phyloP scores from a whole-genome alignment of 1,140 invertebrate species.

The Glossosoma conforme region DNA sequence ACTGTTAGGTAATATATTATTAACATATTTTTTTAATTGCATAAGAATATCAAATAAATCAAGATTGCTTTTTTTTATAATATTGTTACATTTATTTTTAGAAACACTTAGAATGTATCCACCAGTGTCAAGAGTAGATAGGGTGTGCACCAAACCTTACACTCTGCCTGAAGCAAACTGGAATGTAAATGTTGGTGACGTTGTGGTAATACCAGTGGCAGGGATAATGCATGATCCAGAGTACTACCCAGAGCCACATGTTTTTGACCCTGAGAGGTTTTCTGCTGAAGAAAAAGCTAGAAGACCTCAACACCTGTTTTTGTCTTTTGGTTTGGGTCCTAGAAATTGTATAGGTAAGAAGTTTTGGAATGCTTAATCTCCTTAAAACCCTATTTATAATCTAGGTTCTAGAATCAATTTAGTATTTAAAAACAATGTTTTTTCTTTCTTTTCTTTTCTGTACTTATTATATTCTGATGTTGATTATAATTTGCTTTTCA shows the following conservation, averaged over 20 bases:
- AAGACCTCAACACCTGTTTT: constrained; percentile 51
- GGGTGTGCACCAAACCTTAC: constrained; percentile 49
- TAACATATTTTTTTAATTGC: background rate
- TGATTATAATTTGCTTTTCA: constrained; percentile 2
- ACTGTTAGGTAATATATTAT: constrained; percentile 38
- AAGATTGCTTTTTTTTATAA: background rate
- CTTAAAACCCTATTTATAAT: background rate
- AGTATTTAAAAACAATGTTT: background rate
- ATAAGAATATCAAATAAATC: background rate
- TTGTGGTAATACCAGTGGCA: constrained; percentile 46
- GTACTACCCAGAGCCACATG: constrained; percentile 52
- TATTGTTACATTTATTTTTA: constrained; percentile 36
- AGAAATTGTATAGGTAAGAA: constrained; percentile 67
- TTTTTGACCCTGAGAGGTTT: constrained; percentile 59
- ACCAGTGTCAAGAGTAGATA: constrained; percentile 46
- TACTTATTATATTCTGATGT: background rate
- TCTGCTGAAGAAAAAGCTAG: constrained; percentile 42
- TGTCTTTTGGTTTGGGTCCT: constrained; percentile 68
- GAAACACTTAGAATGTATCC: constrained; percentile 59
- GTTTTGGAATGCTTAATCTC: background rate
- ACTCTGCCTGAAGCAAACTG: constrained; percentile 45
- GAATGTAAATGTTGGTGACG: constrained; percentile 40
- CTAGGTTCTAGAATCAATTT: background rate
- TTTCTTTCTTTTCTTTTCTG: background rate
- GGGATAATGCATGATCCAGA: constrained; percentile 56